These are phyloP conservation scores for Natator depressus DNA, from an alignment of 2,113 vertebrate genomes.

Conservation along the genomic window DNA sequence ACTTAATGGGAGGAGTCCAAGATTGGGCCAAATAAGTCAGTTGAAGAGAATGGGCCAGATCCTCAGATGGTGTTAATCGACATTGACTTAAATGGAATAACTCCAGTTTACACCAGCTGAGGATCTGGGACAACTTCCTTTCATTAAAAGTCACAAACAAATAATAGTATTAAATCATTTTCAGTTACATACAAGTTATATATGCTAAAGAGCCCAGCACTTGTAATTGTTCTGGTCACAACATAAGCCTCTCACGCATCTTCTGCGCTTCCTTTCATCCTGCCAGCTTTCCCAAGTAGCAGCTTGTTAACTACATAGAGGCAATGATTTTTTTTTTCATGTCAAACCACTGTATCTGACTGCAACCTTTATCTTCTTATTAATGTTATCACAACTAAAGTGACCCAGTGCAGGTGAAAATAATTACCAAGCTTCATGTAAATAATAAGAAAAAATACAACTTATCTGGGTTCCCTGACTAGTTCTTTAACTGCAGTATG, in stretches of 20 bases:
- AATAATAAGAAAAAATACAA: slow-evolving; percentile 67
- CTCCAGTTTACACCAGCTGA: background rate
- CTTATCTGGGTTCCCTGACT: slow-evolving; percentile 66
- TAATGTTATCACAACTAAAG: slow-evolving; percentile 33
- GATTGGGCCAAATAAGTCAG: background rate
- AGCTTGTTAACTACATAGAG: slow-evolving; percentile 40
- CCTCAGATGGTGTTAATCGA: background rate
- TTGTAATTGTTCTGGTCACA: background rate
- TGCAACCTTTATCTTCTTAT: slow-evolving; percentile 54
- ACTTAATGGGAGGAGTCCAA: background rate
- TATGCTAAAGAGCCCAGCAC: background rate
- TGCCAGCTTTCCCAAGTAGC: slow-evolving; percentile 24
- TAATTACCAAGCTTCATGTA: slow-evolving; percentile 64
- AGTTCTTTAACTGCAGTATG: slow-evolving; percentile 50
- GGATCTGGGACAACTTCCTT: background rate
- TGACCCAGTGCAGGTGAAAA: slow-evolving; percentile 68
- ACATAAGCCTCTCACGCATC: background rate
- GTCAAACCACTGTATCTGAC: slow-evolving; percentile 55
- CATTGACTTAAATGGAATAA: background rate
- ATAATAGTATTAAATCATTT: background rate
- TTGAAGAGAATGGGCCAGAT: background rate
- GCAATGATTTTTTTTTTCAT: slow-evolving; percentile 27
- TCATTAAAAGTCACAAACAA: background rate
- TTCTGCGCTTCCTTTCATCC: slow-evolving; percentile 36
- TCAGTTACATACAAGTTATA: background rate